Conservation (phyloP, 1,140 invertebrate genomes). For the Bradynema listronoti region DNA sequence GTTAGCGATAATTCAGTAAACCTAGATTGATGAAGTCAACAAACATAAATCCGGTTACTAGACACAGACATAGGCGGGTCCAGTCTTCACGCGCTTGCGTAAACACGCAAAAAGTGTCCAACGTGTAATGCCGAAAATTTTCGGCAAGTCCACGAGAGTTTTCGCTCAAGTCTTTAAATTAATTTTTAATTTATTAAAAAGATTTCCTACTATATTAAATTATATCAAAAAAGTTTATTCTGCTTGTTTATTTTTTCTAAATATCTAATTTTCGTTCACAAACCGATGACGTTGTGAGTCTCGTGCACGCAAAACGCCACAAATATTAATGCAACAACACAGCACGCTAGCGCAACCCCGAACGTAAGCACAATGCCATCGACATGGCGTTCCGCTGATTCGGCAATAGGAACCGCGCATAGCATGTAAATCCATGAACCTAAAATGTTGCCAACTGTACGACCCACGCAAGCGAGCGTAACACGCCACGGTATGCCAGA, state of each 20-base stretch:
- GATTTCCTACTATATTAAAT: too few species aligned
- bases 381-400: slow-evolving; percentile 14
- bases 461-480: slow-evolving; percentile 1
- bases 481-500: not conserved
- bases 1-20: slow-evolving; percentile 6
- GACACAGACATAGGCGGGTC: slow-evolving; percentile 20
- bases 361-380: slow-evolving; percentile 14
- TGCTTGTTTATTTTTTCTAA: too few species aligned
- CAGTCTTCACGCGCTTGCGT: slow-evolving; percentile 2
- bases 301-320: slow-evolving; percentile 17
- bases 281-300: slow-evolving; percentile 2
- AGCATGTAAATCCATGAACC: slow-evolving; percentile 11
- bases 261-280: not conserved
- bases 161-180: too few species aligned
- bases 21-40: slow-evolving; percentile 10
- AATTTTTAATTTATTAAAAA: too few species aligned
- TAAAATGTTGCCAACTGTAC: not conserved
- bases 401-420: not conserved
- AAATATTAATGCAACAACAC: slow-evolving; percentile 22
- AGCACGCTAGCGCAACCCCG: not conserved
- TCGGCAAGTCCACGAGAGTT: too few species aligned
- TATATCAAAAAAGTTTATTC: too few species aligned
- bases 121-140: slow-evolving; percentile 3
- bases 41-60: slow-evolving; percentile 19
- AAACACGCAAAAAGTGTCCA: not conserved